Conservation (phyloP, 2,797 vertebrate genomes). For the Jordanella pulchra region DNA sequence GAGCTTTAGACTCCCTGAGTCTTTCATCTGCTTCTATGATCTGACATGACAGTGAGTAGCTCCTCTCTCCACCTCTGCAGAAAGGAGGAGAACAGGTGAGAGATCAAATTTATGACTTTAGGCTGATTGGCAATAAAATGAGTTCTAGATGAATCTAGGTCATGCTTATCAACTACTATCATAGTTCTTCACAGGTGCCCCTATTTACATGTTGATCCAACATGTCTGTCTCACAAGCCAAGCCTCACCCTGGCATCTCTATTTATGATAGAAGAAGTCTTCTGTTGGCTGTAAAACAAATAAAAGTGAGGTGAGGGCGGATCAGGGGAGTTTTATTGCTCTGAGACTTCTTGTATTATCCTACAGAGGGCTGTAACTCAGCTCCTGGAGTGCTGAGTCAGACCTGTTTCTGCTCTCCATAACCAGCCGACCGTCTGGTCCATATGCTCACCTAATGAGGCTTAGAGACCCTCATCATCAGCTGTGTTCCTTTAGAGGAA, state of each 20-base stretch:
- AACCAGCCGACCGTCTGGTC: constrained; percentile 19
- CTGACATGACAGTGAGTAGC: constrained; percentile 26
- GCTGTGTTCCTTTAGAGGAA: not conserved
- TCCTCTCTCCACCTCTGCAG: constrained; percentile 4
- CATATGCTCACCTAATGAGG: constrained; percentile 50
- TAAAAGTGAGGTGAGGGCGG: constrained; percentile 3
- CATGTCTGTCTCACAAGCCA: not conserved
- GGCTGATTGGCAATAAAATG: not conserved
- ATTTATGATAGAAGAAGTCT: not conserved
- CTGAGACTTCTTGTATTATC: not conserved
- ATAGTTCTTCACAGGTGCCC: not conserved
- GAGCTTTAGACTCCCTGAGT: not conserved
- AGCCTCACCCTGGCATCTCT: not conserved
- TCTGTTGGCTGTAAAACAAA: not conserved
- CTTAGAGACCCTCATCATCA: constrained; percentile 18
- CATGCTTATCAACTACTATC: not conserved
- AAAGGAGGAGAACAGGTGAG: not conserved
- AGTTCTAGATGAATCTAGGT: too few relatives aligned
- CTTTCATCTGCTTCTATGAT: constrained; percentile 21
- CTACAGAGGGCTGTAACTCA: constrained; percentile 40
- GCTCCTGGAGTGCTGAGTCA: constrained; percentile 50
- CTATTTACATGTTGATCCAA: not conserved
- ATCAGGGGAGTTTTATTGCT: not conserved
- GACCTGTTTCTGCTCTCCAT: constrained; percentile 42
- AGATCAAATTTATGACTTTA: not conserved